Conservation (phyloP, 1,140 invertebrate species). For the Pseudomyrmex pallidus region DNA sequence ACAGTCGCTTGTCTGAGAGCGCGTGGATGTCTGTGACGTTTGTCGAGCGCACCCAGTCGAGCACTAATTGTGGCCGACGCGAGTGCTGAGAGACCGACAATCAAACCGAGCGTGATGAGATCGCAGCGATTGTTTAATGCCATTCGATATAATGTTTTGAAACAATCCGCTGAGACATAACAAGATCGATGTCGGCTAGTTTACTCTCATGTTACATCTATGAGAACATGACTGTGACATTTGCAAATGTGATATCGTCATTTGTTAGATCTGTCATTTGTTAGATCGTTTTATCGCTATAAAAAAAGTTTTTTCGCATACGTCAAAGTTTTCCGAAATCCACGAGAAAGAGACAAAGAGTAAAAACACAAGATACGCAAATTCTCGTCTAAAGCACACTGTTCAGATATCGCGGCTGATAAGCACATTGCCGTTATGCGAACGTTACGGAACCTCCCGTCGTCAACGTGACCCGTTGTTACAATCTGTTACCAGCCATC, state of each 20-base stretch:
- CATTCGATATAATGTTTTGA: slow-evolving; percentile 58
- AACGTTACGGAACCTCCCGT: slow-evolving; percentile 33
- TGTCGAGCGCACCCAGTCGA: not conserved
- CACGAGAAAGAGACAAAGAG: slow-evolving; percentile 19
- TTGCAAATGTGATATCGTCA: not conserved
- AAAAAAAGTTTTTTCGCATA: not conserved
- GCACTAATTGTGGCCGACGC: slow-evolving; percentile 63
- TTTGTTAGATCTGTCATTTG: not conserved
- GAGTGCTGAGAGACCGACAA: slow-evolving; percentile 69
- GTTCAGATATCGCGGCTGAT: slow-evolving; percentile 61
- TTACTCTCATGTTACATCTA: slow-evolving; percentile 42
- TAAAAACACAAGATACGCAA: not conserved
- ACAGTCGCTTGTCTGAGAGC: not conserved
- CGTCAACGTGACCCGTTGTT: slow-evolving; percentile 46
- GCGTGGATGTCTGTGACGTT: slow-evolving; percentile 17
- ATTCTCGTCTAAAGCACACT: slow-evolving; percentile 37
- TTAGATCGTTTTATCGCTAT: not conserved
- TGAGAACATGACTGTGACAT: not conserved
- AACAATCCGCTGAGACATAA: slow-evolving; percentile 38
- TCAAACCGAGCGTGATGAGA: slow-evolving; percentile 62
- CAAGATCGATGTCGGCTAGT: slow-evolving; percentile 50
- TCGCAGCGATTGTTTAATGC: not conserved
- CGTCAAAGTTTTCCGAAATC: not conserved
- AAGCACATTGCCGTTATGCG: slow-evolving; percentile 50
- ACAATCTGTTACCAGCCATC: slow-evolving; percentile 67